phyloP scores from a whole-genome alignment of 2,113 vertebrate species.

The Xenopus laevis region DNA sequence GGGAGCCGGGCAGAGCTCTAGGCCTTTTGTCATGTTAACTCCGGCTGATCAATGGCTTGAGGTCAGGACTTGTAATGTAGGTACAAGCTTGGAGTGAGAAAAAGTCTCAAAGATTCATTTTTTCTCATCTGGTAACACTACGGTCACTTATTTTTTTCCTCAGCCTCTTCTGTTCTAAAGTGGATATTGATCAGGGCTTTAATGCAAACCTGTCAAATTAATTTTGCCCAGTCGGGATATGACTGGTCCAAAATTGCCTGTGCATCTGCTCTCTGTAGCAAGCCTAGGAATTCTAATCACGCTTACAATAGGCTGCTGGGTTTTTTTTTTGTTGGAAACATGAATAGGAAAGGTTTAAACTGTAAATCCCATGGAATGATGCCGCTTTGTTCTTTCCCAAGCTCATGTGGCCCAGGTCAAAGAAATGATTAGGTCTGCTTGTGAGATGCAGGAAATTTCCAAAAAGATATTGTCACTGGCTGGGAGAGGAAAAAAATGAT shows the following conservation, averaged over 20 bases:
- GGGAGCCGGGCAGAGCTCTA: conserved; percentile 77
- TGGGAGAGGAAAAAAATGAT: conserved; percentile 52
- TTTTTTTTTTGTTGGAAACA: conserved; percentile 81
- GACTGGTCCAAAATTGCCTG: conserved; percentile 96
- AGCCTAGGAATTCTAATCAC: conserved; percentile 97
- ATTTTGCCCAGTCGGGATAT: conserved; percentile 97
- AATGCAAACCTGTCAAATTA: conserved; percentile 99
- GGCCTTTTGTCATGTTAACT: conserved; percentile 97
- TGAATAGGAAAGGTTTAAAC: conserved; percentile 86
- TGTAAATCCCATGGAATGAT: conserved; percentile 81
- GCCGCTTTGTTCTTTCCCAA: conserved; percentile 79
- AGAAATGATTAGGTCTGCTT: conserved; percentile 80
- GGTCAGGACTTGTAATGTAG: conserved; percentile 95
- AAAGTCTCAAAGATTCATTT: conserved; percentile 98
- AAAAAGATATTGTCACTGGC: conserved; percentile 23
- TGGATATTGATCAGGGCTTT: conserved; percentile 99
- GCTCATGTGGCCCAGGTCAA: conserved; percentile 77
- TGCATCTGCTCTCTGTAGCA: conserved; percentile 79
- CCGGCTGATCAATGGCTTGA: conserved; percentile 95
- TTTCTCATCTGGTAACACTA: conserved; percentile 92
- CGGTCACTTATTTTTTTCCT: conserved; percentile 94
- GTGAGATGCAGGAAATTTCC: conserved; percentile 62
- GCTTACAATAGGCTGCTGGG: conserved; percentile 84
- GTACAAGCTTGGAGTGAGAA: conserved; percentile 84
- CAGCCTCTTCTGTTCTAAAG: conserved; percentile 96